Percentiles rank a stretch among this genome's conserved stretches.
phyloP scores from a whole-genome alignment of 2,888 invertebrate species.

The Linnaemya tessellans region DNA sequence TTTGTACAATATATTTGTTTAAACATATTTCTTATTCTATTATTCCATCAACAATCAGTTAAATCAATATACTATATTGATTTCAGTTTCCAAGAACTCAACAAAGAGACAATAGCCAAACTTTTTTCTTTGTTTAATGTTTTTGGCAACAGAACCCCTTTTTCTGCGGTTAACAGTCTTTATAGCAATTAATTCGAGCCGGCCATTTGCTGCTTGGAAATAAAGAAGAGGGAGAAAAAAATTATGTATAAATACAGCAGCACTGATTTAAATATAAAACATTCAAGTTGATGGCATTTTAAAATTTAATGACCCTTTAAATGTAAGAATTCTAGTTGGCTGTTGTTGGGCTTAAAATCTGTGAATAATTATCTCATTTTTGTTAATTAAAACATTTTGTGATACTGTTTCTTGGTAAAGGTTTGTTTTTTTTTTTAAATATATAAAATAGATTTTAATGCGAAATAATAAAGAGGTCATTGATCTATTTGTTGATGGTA shows the following conservation, averaged over 20 bases:
- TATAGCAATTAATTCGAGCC: conserved; percentile 32
- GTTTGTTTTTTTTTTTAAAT: too few relatives aligned
- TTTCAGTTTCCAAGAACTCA: not conserved
- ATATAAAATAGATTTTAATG: not conserved
- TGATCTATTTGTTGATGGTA: not conserved
- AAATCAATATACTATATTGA: too few relatives aligned
- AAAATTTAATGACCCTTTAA: conserved; percentile 52
- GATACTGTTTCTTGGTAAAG: not conserved
- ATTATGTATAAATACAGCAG: not conserved
- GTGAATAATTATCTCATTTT: conserved; percentile 10
- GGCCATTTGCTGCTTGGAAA: not conserved
- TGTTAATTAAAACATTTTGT: conserved; percentile 15
- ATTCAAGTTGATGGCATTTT: conserved; percentile 24
- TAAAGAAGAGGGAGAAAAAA: not conserved
- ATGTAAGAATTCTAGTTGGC: conserved; percentile 10
- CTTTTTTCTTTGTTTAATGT: not conserved
- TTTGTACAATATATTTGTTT: too few relatives aligned
- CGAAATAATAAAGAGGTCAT: conserved; percentile 4
- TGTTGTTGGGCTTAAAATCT: conserved; percentile 11
- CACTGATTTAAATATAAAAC: conserved; percentile 2
- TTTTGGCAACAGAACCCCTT: not conserved
- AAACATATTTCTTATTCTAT: too few relatives aligned
- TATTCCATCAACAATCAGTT: too few relatives aligned
- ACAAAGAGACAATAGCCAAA: not conserved
- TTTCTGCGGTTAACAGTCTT: conserved; percentile 26